phyloP scores from a whole-genome alignment of 1,140 invertebrate genomes.

The Ostrea denselamellosa region DNA sequence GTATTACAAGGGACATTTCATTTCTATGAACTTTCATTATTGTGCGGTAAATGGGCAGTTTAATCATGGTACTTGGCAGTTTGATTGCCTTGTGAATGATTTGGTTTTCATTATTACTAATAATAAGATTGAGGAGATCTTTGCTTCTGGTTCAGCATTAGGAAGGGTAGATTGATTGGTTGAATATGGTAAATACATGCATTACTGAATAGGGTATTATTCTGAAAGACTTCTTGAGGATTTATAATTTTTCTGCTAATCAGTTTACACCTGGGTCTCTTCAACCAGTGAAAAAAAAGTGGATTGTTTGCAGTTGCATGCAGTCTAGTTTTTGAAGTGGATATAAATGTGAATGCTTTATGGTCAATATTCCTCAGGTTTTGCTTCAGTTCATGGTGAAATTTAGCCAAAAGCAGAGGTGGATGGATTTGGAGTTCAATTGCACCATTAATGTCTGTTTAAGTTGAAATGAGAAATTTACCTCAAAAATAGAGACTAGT shows the following conservation, averaged over 20 bases:
- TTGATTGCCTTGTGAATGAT: neutral
- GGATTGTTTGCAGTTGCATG: neutral
- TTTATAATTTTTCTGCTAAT: constrained; percentile 9
- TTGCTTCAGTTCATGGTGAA: no score
- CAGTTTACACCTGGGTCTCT: neutral
- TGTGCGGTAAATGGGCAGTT: neutral
- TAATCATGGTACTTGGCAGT: constrained; percentile 4
- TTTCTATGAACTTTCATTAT: neutral
- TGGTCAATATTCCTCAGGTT: neutral
- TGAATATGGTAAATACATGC: neutral
- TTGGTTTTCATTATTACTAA: neutral
- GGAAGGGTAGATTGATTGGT: neutral
- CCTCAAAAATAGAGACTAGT: no score
- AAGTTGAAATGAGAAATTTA: no score
- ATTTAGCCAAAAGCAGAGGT: no score
- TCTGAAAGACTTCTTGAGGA: neutral
- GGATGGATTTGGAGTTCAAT: no score
- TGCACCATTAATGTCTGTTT: no score
- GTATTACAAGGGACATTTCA: neutral
- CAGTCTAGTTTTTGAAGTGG: neutral
- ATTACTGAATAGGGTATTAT: neutral
- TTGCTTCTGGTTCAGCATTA: neutral
- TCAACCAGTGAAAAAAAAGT: neutral
- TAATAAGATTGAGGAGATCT: neutral
- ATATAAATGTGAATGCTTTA: neutral